Conservation (phyloP, 2,888 invertebrate genomes). For the Ichneumon xanthorius region DNA sequence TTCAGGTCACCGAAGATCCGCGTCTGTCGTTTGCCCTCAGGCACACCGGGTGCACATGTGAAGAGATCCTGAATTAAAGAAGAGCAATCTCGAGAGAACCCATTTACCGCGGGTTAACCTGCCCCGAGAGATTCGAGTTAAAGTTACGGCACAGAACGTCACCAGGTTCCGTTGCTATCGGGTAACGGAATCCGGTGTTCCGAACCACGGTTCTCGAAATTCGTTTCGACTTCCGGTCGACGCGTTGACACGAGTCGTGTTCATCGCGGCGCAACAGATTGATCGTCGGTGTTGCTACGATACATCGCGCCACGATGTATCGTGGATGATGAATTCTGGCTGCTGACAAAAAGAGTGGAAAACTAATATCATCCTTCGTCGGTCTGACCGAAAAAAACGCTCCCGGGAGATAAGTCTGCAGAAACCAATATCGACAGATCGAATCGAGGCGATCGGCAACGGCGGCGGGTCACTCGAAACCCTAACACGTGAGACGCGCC, state of each 20-base stretch:
- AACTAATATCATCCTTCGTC: not conserved
- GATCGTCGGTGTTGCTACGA: not conserved
- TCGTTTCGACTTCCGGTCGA: not conserved
- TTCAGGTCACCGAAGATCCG: not conserved
- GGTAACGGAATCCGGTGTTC: not conserved
- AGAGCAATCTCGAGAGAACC: not conserved
- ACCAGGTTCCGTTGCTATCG: not conserved
- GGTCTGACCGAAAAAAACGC: not conserved
- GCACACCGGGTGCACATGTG: not conserved
- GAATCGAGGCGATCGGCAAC: not conserved
- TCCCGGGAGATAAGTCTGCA: not conserved
- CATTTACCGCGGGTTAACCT: not conserved
- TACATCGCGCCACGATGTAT: not conserved
- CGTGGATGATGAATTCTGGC: not conserved
- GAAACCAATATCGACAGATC: not conserved
- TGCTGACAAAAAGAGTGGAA: not conserved
- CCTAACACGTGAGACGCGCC: not conserved
- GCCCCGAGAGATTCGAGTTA: not conserved
- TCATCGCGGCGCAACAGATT: not conserved
- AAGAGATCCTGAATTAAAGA: not conserved
- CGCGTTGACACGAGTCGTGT: not conserved
- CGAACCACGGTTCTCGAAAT: not conserved
- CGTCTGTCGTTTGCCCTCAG: not conserved
- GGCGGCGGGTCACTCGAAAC: not conserved
- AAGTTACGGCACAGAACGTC: not conserved